Evolutionary conservation across 30 jellyfish, hydroid and myxozoan genomes (phyloP).

Genomic region (Hydra vulgaris): DNA sequence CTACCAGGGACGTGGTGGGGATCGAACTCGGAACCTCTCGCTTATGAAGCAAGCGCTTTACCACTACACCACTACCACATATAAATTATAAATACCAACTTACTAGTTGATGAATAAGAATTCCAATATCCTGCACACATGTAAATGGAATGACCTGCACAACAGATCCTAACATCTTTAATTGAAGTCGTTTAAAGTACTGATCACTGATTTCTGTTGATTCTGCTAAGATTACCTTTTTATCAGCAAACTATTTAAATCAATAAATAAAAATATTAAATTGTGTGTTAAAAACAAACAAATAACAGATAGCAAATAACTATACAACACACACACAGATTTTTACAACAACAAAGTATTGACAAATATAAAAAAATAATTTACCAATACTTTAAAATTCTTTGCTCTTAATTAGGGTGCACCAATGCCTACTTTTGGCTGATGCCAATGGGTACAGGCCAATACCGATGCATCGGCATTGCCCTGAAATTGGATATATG

Average conservation of each 20-base stretch:
- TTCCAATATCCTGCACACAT: constrained; percentile 25
- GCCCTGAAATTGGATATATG: too few relatives aligned
- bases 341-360: neutral
- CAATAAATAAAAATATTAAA: neutral
- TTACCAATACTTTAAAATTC: too few relatives aligned
- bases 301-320: too few relatives aligned
- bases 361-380: too few relatives aligned
- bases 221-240: constrained; percentile 25
- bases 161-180: neutral
- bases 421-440: too few relatives aligned
- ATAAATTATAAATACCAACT: neutral
- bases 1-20: too few relatives aligned
- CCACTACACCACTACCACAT: neutral
- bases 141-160: constrained; percentile 42
- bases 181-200: constrained; percentile 52
- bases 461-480: too few relatives aligned
- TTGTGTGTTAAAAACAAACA: too few relatives aligned
- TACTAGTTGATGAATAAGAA: constrained; percentile 43
- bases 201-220: constrained; percentile 52
- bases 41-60: too few relatives aligned
- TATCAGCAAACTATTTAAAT: constrained; percentile 6
- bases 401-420: too few relatives aligned
- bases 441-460: too few relatives aligned
- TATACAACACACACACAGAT: neutral
- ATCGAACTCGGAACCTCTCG: too few relatives aligned